Base-by-base conservation (phyloP, 92 coral and sea anemone species). In the Bergia puertoricense region DNA sequence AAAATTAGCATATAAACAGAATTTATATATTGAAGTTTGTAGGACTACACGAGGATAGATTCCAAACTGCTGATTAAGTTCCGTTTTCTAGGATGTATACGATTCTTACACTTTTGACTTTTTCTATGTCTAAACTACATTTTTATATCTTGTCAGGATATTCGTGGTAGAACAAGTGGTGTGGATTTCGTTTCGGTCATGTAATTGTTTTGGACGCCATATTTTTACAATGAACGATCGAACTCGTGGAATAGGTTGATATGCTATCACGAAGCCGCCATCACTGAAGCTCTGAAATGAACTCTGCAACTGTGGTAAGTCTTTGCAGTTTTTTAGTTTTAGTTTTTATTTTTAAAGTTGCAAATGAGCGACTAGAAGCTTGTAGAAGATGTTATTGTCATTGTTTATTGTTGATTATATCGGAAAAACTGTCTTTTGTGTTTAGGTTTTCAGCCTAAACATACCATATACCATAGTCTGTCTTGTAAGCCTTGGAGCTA, bases 301-400 rank as follows among this genome's bases (percentile, higher is more conserved):
- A 84, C 65, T 30, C 87, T 30, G 87, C 87, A 37, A 84, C 87
- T 36, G 87, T 84, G 87, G 87, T 84, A 72, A 71, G 87, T 84
- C 13, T 69, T 37, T 69, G 39, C 20, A 14, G 3, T 22, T 82
- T 45, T 48, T 45, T 48, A 69, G 51, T 46, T 23, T 10, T 69
- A 3, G 41, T 5, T 38, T 11, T 57, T 54, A 72, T 37, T 39
- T 69, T 37, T 48, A 42, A 15, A 44, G 56, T 44, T 42, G 82
- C 40, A 51, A 46, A 69, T 30, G 72, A 83, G 77, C 38, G 77
- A 41, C 46, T 62, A 72, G 10, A 81, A 51, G 5, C 74, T 9
- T 45, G 20, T 20, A 77, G 81, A 10, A 54, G 5, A n/a, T 79
- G 67, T 20, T 54, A 38, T 50, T 79, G 82, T 79, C 37, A 84